Base-by-base conservation (phyloP, 2,113 vertebrate genomes). In the Triplophysa rosa region DNA sequence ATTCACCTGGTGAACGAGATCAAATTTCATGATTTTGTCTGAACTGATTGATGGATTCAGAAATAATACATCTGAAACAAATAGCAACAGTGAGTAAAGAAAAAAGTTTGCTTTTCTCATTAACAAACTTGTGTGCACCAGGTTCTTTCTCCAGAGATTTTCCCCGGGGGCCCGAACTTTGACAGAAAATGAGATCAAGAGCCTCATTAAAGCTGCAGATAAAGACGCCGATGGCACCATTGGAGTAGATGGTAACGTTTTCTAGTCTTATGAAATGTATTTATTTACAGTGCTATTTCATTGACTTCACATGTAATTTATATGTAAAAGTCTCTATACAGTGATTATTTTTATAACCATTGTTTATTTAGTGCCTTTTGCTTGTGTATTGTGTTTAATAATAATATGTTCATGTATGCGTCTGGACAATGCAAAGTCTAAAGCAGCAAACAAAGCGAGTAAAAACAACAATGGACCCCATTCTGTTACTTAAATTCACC, bases 121-220 rank as follows among this genome's bases (percentile, higher is more conserved):
- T 37, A 65, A 19, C 14, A 24, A 14, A 21, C 65, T 49, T 84
- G 29, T 81, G 40, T 56, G 72, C 66, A 19, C 21, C 49, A 99
- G 98, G 89, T 97, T 87, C 88, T 98, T 99, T 87, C 94, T 99
- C 80, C 96, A 97, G 91, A 91, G 93, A 82, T 99, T 99, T 86
- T 88, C 93, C 68, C 89, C 92, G 0, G 92, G 91, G 45, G 96
- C 97, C 7, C 92, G 97, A 82, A 92, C 93, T 70, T 87, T 99
- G 90, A 97, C 94, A 0, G 79, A 90, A 26, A 91, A 93, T 75
- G 97, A 99, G 90, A 93, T 94, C 80, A 96, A 96, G 90, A 92
- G 87, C 67, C 91, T 99, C 82, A 78, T 99, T 86, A 92, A 93
- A 59, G 94, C 93, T 47, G 96, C 93, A 52, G 98, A 99, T 80